phyloP scores from a whole-genome alignment of 2,888 invertebrate genomes.

The Xestobium rufovillosum region DNA sequence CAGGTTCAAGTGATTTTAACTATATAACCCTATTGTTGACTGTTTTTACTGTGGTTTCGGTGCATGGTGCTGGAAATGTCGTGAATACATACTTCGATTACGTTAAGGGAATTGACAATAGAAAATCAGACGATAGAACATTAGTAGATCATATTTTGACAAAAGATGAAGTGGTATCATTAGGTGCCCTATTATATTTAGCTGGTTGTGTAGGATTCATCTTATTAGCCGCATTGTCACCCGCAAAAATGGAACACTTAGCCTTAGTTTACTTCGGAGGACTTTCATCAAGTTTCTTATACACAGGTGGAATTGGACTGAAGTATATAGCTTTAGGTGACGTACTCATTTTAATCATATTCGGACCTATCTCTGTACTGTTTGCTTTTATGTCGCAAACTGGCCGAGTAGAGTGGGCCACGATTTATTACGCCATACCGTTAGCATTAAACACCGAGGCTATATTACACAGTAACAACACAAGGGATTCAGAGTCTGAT shows the following conservation, averaged over 20 bases:
- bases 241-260: slow-evolving; percentile 89
- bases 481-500: slow-evolving; percentile 83
- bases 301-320: slow-evolving; percentile 91
- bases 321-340: slow-evolving; percentile 95
- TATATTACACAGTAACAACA: slow-evolving; percentile 91
- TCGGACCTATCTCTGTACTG: slow-evolving; percentile 88
- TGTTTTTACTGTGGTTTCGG: slow-evolving; percentile 78
- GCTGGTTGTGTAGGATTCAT: slow-evolving; percentile 61
- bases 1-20: slow-evolving; percentile 68
- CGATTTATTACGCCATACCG: slow-evolving; percentile 89
- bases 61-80: slow-evolving; percentile 93
- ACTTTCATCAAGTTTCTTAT: slow-evolving; percentile 89
- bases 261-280: slow-evolving; percentile 94
- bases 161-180: slow-evolving; percentile 66
- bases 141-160: slow-evolving; percentile 87
- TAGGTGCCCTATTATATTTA: slow-evolving; percentile 80
- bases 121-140: slow-evolving; percentile 89
- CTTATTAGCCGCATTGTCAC: slow-evolving; percentile 54
- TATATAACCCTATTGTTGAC: slow-evolving; percentile 73
- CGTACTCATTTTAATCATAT: slow-evolving; percentile 82
- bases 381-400: slow-evolving; percentile 92
- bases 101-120: slow-evolving; percentile 87
- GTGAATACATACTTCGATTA: slow-evolving; percentile 96
- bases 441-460: slow-evolving; percentile 91
- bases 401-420: slow-evolving; percentile 82